Evolutionary conservation across 2,797 vertebrate genomes (phyloP).

Genomic region (Naso thynnoides): DNA sequence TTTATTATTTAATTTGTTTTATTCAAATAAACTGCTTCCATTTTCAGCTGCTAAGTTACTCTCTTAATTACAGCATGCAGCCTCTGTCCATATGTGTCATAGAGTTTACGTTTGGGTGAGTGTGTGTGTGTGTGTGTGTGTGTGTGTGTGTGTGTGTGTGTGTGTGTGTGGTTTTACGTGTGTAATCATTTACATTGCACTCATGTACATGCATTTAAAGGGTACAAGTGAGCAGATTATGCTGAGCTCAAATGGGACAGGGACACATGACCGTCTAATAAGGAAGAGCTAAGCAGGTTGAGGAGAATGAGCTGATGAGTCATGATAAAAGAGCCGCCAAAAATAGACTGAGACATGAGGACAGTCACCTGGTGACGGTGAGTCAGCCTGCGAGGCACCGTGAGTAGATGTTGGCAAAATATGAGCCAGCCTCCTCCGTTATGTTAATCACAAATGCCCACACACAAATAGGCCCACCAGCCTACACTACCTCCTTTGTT

Average conservation of each 20-base stretch:
- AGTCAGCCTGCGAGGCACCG: background rate
- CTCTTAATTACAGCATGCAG: no score
- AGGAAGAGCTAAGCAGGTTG: conserved; percentile 37
- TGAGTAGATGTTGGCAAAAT: background rate
- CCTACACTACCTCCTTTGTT: conserved; percentile 4
- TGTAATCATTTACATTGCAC: no score
- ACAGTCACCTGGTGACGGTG: background rate
- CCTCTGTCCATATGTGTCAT: background rate
- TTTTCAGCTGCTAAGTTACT: no score
- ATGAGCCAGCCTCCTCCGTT: background rate
- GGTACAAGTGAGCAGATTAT: conserved; percentile 31
- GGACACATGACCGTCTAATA: conserved; percentile 48
- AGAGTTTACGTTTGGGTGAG: background rate
- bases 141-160: background rate
- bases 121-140: background rate
- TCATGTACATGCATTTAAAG: background rate
- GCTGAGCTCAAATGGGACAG: conserved; percentile 27
- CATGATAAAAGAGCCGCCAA: conserved; percentile 27
- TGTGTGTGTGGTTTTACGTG: background rate
- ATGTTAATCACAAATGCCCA: background rate
- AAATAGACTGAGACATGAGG: conserved; percentile 5
- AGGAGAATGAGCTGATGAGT: conserved; percentile 53
- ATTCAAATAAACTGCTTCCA: no score
- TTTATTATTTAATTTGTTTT: no score
- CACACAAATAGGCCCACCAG: background rate